Conservation (phyloP, 1,140 invertebrate genomes). For the Hylaeus anthracinus region DNA sequence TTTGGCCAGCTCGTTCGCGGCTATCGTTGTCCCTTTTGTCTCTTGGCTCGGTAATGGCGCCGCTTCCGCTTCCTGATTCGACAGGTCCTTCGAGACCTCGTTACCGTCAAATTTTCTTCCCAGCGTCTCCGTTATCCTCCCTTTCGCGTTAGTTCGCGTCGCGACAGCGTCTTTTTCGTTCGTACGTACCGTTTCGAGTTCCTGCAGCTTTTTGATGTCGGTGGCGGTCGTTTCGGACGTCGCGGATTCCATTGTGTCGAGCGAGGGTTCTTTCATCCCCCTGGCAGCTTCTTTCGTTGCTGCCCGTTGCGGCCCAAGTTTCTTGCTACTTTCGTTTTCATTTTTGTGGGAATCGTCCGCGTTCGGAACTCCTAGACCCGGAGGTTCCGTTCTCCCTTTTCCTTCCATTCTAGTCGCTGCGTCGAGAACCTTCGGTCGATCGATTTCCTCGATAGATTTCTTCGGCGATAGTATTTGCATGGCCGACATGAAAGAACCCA, state of each 20-base stretch:
- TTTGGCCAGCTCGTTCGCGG: not conserved
- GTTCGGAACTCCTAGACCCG: not conserved
- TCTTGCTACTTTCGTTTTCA: not conserved
- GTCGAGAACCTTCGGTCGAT: slow-evolving; percentile 1
- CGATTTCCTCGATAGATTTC: slow-evolving; percentile 23
- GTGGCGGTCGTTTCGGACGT: slow-evolving; percentile 28
- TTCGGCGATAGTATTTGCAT: slow-evolving; percentile 70
- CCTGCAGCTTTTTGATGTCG: slow-evolving; percentile 36
- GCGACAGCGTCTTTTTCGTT: slow-evolving; percentile 3
- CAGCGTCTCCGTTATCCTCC: not conserved
- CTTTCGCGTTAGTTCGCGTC: slow-evolving; percentile 19
- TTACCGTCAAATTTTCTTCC: slow-evolving; percentile 7
- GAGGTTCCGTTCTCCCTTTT: not conserved
- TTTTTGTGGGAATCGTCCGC: not conserved
- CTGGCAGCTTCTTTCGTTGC: not conserved
- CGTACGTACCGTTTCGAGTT: slow-evolving; percentile 59
- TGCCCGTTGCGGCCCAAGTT: not conserved
- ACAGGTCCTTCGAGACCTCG: not conserved
- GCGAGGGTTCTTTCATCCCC: not conserved
- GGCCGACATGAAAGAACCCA: slow-evolving; percentile 71
- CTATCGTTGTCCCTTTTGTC: not conserved
- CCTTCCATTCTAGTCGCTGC: too few species aligned
- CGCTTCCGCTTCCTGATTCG: not conserved
- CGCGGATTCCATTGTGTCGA: not conserved
- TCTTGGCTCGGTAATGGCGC: not conserved